Conservation (phyloP, 2,888 invertebrate genomes). For the Muschampia plurimacula region DNA sequence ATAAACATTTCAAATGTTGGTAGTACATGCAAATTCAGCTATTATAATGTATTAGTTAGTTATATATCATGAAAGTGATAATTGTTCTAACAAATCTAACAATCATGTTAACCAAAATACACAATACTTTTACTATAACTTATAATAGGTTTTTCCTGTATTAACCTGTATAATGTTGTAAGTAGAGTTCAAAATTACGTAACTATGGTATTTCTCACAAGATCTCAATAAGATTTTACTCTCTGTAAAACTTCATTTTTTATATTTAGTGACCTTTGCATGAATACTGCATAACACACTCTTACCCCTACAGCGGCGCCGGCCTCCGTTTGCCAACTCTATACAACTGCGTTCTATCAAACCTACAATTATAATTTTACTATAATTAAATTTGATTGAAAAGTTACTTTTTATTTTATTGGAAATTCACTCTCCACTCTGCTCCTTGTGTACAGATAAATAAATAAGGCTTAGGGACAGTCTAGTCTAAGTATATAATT, state of each 20-base stretch:
- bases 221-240: too few relatives aligned
- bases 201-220: too few relatives aligned
- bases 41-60: neutral
- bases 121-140: too few relatives aligned
- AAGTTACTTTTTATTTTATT: neutral
- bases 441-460: too few relatives aligned
- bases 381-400: neutral
- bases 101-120: too few relatives aligned
- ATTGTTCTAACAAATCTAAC: too few relatives aligned
- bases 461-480: too few relatives aligned
- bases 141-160: too few relatives aligned
- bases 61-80: neutral
- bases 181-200: too few relatives aligned
- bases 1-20: neutral
- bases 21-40: neutral
- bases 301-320: conserved; percentile 55
- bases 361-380: conserved; percentile 57
- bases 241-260: too few relatives aligned
- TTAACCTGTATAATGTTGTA: too few relatives aligned
- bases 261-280: neutral
- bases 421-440: neutral
- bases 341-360: conserved; percentile 73
- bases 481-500: too few relatives aligned
- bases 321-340: conserved; percentile 57
- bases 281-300: neutral